phyloP scores from a whole-genome alignment of 2,888 invertebrate genomes.

The Timema cristinae region DNA sequence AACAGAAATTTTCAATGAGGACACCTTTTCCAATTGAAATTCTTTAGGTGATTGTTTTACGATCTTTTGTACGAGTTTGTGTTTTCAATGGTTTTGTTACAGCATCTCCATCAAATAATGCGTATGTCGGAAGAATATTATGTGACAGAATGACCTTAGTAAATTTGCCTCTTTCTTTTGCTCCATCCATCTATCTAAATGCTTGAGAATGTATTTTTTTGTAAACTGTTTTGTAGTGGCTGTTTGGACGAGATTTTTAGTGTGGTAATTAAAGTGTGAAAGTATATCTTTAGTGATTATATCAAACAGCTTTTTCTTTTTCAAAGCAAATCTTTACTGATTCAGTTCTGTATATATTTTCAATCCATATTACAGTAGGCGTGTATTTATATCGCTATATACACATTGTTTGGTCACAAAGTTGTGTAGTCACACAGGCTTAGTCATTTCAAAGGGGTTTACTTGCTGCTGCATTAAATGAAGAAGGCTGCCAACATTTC shows the following conservation, averaged over 20 bases:
- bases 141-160: too few relatives aligned
- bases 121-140: too few relatives aligned
- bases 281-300: background rate
- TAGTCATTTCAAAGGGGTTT: slow-evolving; percentile 1
- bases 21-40: too few relatives aligned
- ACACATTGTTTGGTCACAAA: background rate
- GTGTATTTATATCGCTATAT: background rate
- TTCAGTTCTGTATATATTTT: background rate
- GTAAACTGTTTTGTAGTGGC: background rate
- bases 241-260: background rate
- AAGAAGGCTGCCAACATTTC: slow-evolving; percentile 5
- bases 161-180: too few relatives aligned
- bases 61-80: too few relatives aligned
- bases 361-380: background rate
- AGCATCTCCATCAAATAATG: too few relatives aligned
- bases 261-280: background rate
- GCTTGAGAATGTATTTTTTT: too few relatives aligned
- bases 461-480: background rate
- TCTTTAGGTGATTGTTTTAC: too few relatives aligned
- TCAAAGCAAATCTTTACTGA: background rate
- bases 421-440: slow-evolving; percentile 2
- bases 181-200: too few relatives aligned
- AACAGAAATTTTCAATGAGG: too few relatives aligned
- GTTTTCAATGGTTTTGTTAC: too few relatives aligned
- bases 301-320: background rate